A percentile compares a stretch with the other conserved stretches of the same genome.
Evolutionary conservation across 2,797 vertebrate genomes (phyloP).

Genomic region (Malurus splendens): DNA sequence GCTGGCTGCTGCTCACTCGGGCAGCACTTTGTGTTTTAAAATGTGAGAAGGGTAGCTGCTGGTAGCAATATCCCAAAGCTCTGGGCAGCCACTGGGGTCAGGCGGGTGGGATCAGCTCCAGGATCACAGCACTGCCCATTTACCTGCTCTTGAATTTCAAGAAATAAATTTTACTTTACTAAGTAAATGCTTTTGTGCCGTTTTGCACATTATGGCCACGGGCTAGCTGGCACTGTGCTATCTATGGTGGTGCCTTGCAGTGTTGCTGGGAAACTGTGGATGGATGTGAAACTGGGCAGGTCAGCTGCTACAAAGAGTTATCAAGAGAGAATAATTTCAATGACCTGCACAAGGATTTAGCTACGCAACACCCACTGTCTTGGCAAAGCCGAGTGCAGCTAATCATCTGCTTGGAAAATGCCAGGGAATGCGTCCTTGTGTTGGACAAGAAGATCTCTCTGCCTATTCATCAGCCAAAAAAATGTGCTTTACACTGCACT

Average conservation of each 20-base stretch:
- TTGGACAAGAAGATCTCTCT: not conserved
- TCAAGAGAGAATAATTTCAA: slow-evolving; percentile 3
- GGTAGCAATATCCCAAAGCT: not conserved
- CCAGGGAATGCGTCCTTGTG: rapidly evolving
- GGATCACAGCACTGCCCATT: not conserved
- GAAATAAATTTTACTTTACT: not conserved
- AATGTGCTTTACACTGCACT: not conserved
- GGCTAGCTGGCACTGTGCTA: not conserved
- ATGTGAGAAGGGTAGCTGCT: not conserved
- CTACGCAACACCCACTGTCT: not conserved
- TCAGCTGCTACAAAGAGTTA: not conserved
- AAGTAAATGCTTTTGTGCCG: not conserved
- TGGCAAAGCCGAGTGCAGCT: not conserved
- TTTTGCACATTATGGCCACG: not conserved
- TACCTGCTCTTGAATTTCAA: not conserved
- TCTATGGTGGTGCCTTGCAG: not conserved
- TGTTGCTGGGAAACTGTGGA: not conserved
- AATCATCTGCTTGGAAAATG: slow-evolving; percentile 2
- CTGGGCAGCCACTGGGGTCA: not conserved
- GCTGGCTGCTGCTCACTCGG: not conserved
- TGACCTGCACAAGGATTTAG: not conserved
- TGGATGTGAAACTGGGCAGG: not conserved
- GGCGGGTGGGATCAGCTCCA: not conserved
- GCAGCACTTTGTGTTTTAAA: rapidly evolving
- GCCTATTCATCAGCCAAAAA: not conserved